phyloP scores from a whole-genome alignment of 2,888 invertebrate genomes.

The Pasiphila rectangulata region DNA sequence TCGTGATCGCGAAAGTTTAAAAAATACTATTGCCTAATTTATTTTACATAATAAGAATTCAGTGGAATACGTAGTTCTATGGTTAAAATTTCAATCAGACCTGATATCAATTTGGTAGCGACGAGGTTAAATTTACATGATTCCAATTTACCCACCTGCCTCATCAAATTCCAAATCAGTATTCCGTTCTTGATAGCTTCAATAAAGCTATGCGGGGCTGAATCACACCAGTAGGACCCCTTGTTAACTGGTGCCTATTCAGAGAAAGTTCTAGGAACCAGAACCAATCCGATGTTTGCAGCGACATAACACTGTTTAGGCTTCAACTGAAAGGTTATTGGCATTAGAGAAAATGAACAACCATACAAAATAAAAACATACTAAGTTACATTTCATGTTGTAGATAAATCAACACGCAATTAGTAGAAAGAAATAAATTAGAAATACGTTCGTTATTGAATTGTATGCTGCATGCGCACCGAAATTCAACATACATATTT shows the following conservation, averaged over 20 bases:
- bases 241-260: conserved; percentile 5
- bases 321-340: not conserved
- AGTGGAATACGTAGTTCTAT: too few species aligned
- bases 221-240: conserved; percentile 19
- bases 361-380: too few species aligned
- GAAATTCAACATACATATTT: too few species aligned
- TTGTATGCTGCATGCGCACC: too few species aligned
- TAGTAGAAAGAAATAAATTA: too few species aligned
- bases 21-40: too few species aligned
- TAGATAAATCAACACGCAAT: too few species aligned
- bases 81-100: conserved; percentile 21
- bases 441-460: too few species aligned
- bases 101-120: conserved; percentile 21
- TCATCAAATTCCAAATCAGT: conserved; percentile 27
- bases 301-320: not conserved
- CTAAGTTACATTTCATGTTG: too few species aligned
- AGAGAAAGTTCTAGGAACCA: conserved; percentile 3
- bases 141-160: conserved; percentile 29
- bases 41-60: too few species aligned
- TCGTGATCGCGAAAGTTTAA: too few species aligned
- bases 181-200: conserved; percentile 23
- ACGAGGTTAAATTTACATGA: conserved; percentile 22
- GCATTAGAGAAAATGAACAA: too few species aligned
- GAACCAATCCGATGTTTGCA: not conserved
- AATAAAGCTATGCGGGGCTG: conserved; percentile 26